Conservation (phyloP, 1,140 invertebrate species). For the Drosophila melanogaster region DNA sequence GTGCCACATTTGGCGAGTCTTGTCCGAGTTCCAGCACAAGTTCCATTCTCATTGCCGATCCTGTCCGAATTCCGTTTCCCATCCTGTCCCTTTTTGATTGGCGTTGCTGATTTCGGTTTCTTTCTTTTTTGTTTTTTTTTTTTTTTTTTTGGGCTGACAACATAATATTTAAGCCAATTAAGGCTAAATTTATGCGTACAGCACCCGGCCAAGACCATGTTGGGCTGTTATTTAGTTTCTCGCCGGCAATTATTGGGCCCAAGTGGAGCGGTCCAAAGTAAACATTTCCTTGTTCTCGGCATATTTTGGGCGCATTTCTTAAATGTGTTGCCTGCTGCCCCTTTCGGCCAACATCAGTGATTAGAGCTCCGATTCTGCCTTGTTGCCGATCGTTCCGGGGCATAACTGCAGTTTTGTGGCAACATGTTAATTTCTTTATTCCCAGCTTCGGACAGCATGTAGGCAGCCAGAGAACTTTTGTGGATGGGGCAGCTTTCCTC, state of each 20-base stretch:
- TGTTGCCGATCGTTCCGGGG: constrained; percentile 52
- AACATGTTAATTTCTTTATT: constrained; percentile 81
- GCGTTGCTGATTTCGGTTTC: constrained; percentile 71
- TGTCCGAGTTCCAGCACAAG: constrained; percentile 15
- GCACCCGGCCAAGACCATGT: constrained; percentile 60
- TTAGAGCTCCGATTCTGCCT: constrained; percentile 25
- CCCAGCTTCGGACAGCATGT: constrained; percentile 36
- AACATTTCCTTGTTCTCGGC: constrained; percentile 78
- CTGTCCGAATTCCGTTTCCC: constrained; percentile 48
- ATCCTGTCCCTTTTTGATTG: constrained; percentile 72
- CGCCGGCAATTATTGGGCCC: constrained; percentile 66
- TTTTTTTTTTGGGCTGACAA: constrained; percentile 64
- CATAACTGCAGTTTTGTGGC: constrained; percentile 77
- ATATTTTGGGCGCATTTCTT: constrained; percentile 74
- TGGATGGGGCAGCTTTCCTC: constrained; percentile 26
- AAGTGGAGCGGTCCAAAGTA: constrained; percentile 65
- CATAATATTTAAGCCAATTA: constrained; percentile 82
- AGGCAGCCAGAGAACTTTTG: constrained; percentile 10
- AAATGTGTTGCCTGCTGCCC: constrained; percentile 52
- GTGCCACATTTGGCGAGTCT: constrained; percentile 73
- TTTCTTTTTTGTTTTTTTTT: constrained; percentile 11
- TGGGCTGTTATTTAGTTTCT: constrained; percentile 34
- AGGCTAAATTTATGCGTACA: constrained; percentile 81
- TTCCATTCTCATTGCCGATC: constrained; percentile 18
- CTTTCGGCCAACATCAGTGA: constrained; percentile 35